These are phyloP conservation scores for Amazona guildingii DNA, from an alignment of 2,113 vertebrate genomes.

Conservation along the genomic window DNA sequence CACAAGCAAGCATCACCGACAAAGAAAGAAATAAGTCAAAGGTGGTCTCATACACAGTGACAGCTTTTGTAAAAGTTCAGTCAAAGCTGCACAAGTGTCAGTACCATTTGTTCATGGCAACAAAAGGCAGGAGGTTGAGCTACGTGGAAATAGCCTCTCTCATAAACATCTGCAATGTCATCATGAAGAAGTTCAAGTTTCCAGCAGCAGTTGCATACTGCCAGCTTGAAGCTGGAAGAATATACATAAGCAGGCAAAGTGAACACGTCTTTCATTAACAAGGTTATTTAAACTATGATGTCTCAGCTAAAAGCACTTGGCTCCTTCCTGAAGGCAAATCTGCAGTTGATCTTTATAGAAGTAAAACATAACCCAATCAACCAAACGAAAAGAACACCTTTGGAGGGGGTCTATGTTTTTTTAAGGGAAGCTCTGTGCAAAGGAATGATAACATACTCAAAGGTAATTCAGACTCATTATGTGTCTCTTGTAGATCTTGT, in stretches of 20 bases:
- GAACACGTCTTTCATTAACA: not conserved
- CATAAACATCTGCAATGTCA: not conserved
- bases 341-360: not conserved
- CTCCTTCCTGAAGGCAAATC: not conserved
- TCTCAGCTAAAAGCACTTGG: not conserved
- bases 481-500: not conserved
- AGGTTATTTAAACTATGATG: not conserved
- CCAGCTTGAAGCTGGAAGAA: not conserved
- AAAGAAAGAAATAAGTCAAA: slow-evolving; percentile 4
- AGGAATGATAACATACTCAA: not conserved
- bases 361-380: not conserved
- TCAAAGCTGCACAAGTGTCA: slow-evolving; percentile 19
- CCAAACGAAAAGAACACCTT: not conserved
- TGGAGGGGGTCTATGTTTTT: not conserved
- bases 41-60: not conserved
- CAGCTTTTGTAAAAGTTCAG: slow-evolving; percentile 10
- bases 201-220: not conserved
- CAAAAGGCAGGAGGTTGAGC: slow-evolving; percentile 39
- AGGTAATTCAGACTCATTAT: not conserved
- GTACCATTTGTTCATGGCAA: slow-evolving; percentile 19
- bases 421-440: not conserved
- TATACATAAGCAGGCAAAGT: not conserved
- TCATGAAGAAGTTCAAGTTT: slow-evolving; percentile 25
- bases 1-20: not conserved
- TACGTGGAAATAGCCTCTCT: not conserved